These are phyloP conservation scores for Rhingia rostrata DNA, from an alignment of 2,888 invertebrate species.

Conservation along the genomic window DNA sequence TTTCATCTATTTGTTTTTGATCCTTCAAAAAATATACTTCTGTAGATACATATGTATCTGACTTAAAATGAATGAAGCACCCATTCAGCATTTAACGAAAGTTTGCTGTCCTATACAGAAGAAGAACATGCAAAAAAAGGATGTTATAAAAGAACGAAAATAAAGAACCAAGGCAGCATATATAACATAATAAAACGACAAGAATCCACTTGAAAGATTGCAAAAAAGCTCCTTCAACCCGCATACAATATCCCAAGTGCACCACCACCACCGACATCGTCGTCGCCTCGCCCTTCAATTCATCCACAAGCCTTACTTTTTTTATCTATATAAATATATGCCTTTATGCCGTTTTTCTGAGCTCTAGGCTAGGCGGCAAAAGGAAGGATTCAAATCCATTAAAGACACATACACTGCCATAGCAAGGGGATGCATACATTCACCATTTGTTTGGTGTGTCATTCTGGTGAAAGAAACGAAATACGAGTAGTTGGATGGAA, in stretches of 20 bases:
- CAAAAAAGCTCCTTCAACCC: constrained; percentile 59
- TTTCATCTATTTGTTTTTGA: constrained; percentile 6
- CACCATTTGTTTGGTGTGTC: constrained; percentile 54
- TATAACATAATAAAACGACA: constrained; percentile 25
- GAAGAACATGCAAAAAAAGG: constrained; percentile 3
- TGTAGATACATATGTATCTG: constrained; percentile 26
- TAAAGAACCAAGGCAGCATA: constrained; percentile 20
- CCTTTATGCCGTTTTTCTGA: constrained; percentile 45
- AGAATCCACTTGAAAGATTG: constrained; percentile 57
- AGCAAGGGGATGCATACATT: constrained; percentile 3
- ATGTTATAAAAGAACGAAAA: constrained; percentile 25
- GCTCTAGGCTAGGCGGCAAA: constrained; percentile 51
- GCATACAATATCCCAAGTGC: constrained; percentile 49
- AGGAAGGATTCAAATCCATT: constrained; percentile 53
- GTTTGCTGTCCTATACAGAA: constrained; percentile 51
- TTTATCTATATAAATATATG: constrained; percentile 15
- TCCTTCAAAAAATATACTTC: constrained; percentile 45
- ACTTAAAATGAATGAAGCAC: constrained; percentile 39
- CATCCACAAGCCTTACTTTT: constrained; percentile 21
- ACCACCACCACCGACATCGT: constrained; percentile 23
- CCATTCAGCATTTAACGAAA: constrained; percentile 59
- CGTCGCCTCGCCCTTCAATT: constrained; percentile 46
- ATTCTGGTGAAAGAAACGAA: constrained; percentile 38
- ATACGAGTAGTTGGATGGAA: constrained; percentile 38
- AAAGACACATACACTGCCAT: constrained; percentile 26